A percentile compares a stretch with the other conserved stretches of the same genome.
Conservation (phyloP, 1,140 invertebrate species). For the Calliphora vicina region DNA sequence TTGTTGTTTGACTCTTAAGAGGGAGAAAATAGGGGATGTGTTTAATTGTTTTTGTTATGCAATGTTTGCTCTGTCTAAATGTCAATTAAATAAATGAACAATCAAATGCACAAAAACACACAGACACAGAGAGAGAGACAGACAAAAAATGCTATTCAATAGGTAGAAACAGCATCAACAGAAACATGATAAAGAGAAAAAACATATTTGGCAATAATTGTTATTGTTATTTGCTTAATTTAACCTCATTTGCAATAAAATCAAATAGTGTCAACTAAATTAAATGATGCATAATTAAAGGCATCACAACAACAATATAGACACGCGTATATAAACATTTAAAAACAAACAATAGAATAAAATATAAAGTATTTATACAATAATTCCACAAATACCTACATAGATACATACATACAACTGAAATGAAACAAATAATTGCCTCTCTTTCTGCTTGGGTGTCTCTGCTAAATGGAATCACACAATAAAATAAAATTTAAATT, state of each 20-base stretch:
- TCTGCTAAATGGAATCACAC: no score
- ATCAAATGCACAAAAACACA: neutral
- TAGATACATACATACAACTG: no score
- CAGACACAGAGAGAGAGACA: neutral
- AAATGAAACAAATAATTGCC: no score
- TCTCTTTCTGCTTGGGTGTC: no score
- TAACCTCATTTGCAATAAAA: slow-evolving; percentile 35
- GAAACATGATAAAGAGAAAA: no score
- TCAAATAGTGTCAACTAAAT: slow-evolving; percentile 33
- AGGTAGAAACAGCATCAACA: no score
- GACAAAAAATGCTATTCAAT: neutral
- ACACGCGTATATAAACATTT: neutral
- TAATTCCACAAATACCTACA: no score
- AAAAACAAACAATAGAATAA: neutral
- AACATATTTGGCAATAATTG: slow-evolving; percentile 24
- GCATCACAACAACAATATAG: neutral
- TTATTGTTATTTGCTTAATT: slow-evolving; percentile 35
- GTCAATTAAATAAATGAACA: slow-evolving; percentile 33
- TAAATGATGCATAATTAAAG: slow-evolving; percentile 33
- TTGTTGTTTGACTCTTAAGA: neutral
- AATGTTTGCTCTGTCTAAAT: slow-evolving; percentile 10
- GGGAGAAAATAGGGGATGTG: no score
- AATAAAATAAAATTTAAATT: no score
- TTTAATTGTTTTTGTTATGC: neutral
- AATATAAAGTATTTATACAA: no score